These are phyloP conservation scores for Eolophus roseicapilla DNA, from an alignment of 2,113 vertebrate genomes.

Conservation along the genomic window DNA sequence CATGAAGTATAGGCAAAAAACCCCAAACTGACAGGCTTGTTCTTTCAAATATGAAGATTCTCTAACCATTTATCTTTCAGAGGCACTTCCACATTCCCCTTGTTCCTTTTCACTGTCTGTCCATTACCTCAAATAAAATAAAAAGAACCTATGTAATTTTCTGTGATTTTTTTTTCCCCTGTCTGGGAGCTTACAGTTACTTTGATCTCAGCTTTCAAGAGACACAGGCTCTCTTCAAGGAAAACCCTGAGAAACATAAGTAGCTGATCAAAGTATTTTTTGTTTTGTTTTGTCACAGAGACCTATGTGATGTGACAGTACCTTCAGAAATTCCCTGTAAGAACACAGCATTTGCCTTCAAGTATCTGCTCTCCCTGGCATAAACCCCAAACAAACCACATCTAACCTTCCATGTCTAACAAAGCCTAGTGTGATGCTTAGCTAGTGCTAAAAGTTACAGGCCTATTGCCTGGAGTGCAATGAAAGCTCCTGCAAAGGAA, in stretches of 20 bases:
- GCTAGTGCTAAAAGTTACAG: constrained; percentile 73
- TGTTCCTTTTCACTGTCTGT: constrained; percentile 40
- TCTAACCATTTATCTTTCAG: constrained; percentile 49
- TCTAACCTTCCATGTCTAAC: constrained; percentile 66
- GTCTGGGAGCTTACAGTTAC: constrained; percentile 73
- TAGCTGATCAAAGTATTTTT: constrained; percentile 85
- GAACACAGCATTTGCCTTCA: constrained; percentile 66
- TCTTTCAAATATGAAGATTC: constrained; percentile 42
- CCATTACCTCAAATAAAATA: constrained; percentile 67
- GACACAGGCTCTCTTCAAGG: constrained; percentile 58
- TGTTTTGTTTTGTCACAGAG: constrained; percentile 70
- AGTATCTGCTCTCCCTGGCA: constrained; percentile 62
- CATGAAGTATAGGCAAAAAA: constrained; percentile 17
- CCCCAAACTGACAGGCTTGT: not conserved
- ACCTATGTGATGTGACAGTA: constrained; percentile 44
- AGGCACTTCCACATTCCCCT: constrained; percentile 48
- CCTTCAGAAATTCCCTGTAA: constrained; percentile 60
- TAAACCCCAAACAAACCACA: constrained; percentile 61
- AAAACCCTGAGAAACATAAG: constrained; percentile 74
- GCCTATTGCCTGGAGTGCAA: constrained; percentile 36
- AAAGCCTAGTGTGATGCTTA: constrained; percentile 74
- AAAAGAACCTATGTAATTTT: constrained; percentile 78
- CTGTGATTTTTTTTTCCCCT: constrained; percentile 70
- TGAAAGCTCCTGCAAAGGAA: not conserved
- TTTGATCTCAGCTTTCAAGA: constrained; percentile 88